Conservation (phyloP, 2,888 invertebrate species). For the Phorcus lineatus region DNA sequence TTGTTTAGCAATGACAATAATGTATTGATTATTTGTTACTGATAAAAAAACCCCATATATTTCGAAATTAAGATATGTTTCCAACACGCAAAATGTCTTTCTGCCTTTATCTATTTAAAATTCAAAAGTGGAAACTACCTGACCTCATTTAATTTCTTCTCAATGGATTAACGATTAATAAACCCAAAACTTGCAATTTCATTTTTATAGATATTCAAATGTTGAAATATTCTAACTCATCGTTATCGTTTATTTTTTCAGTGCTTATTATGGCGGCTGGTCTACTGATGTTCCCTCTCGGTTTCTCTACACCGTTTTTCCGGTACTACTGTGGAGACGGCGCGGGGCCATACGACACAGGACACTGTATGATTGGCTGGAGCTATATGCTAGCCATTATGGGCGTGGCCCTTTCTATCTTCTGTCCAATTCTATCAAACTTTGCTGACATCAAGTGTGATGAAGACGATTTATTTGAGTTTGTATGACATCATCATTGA, state of each 20-base stretch:
- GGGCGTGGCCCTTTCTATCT: slow-evolving; percentile 73
- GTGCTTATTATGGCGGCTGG: slow-evolving; percentile 73
- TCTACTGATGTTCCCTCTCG: slow-evolving; percentile 74
- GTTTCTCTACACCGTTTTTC: slow-evolving; percentile 74
- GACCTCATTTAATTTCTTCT: no score
- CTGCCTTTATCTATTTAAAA: no score
- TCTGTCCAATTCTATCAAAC: slow-evolving; percentile 74
- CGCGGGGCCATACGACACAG: slow-evolving; percentile 62
- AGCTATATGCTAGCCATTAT: slow-evolving; percentile 75
- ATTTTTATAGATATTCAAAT: no score
- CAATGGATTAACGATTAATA: no score
- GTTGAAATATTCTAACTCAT: no score
- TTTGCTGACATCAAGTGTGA: slow-evolving; percentile 44
- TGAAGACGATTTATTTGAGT: slow-evolving; percentile 19
- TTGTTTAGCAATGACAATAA: no score
- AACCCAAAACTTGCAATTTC: no score
- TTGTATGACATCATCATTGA: slow-evolving; percentile 3
- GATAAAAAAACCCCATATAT: no score
- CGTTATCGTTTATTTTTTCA: slow-evolving; percentile 57
- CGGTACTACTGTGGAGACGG: slow-evolving; percentile 71
- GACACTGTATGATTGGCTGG: slow-evolving; percentile 75
- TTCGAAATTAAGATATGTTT: no score
- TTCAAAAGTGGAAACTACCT: no score
- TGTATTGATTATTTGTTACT: no score
- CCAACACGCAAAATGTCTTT: no score